Evolutionary conservation across 1,140 invertebrate species (phyloP).

Genomic region (Pomacea maculata): DNA sequence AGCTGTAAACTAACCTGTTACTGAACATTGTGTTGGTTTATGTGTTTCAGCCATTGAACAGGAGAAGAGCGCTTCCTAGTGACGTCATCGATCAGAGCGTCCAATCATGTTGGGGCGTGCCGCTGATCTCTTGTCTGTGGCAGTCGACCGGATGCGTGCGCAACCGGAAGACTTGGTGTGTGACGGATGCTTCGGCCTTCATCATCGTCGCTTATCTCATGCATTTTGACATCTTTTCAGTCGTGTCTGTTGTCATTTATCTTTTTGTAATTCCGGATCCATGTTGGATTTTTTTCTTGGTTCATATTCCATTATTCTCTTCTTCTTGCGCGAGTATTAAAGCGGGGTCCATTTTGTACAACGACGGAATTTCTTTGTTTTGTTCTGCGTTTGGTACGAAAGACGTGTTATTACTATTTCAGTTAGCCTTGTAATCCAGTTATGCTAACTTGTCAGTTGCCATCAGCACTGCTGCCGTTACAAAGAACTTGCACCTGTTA

Average conservation of each 20-base stretch:
- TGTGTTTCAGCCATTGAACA: conserved; percentile 34
- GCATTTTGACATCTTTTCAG: conserved; percentile 6
- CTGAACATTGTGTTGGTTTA: too few species aligned
- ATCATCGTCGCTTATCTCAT: conserved; percentile 13
- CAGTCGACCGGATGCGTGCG: neutral
- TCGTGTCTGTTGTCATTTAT: neutral
- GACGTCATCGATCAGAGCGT: neutral
- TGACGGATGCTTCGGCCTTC: conserved; percentile 13
- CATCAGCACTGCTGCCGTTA: too few species aligned
- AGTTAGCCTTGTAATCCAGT: too few species aligned
- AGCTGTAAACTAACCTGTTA: too few species aligned
- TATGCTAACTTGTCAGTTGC: too few species aligned
- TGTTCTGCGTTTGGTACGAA: too few species aligned
- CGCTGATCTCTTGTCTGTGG: conserved; percentile 8
- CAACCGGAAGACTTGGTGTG: neutral
- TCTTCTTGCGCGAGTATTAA: conserved; percentile 14
- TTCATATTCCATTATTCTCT: conserved; percentile 9
- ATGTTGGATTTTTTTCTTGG: conserved; percentile 4
- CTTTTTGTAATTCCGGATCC: conserved; percentile 5
- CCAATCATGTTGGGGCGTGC: conserved; percentile 1
- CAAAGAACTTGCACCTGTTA: too few species aligned
- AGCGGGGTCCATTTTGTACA: conserved; percentile 10
- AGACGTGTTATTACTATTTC: too few species aligned
- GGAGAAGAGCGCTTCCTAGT: conserved; percentile 24
- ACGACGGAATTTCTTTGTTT: neutral